Evolutionary conservation across 1,140 invertebrate species (phyloP).

Genomic region (Drosophila serrata): DNA sequence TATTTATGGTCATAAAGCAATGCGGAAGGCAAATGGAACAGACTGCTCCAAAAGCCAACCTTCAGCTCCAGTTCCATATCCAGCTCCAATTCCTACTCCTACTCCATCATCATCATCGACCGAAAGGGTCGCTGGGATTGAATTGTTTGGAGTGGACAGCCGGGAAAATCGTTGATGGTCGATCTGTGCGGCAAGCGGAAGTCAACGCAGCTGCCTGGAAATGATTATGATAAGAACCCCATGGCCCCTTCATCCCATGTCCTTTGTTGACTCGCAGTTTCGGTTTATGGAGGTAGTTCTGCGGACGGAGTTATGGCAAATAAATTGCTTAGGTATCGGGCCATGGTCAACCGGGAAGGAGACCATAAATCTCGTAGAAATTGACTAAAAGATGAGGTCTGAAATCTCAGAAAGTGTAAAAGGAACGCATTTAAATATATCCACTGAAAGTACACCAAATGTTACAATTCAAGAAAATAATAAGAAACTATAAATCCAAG

Average conservation of each 20-base stretch:
- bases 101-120: conserved; percentile 42
- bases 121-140: conserved; percentile 64
- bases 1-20: conserved; percentile 82
- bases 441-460: neutral
- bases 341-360: conserved; percentile 34
- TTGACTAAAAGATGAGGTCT: conserved; percentile 1
- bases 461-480: neutral
- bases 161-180: conserved; percentile 22
- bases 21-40: conserved; percentile 63
- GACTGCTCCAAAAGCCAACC: conserved; percentile 23
- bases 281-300: conserved; percentile 60
- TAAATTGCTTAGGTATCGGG: conserved; percentile 55
- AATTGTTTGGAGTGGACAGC: conserved; percentile 32
- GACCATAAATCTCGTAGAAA: conserved; percentile 25
- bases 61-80: conserved; percentile 21
- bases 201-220: conserved; percentile 77
- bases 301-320: conserved; percentile 65
- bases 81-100: conserved; percentile 29
- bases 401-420: conserved; percentile 5
- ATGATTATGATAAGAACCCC: conserved; percentile 78
- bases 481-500: no score
- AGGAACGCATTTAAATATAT: neutral
- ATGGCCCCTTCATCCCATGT: conserved; percentile 43
- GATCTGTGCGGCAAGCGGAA: conserved; percentile 63
- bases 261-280: conserved; percentile 37